Evolutionary conservation across 1,140 invertebrate genomes (phyloP).

Genomic region (Gryllus bimaculatus): DNA sequence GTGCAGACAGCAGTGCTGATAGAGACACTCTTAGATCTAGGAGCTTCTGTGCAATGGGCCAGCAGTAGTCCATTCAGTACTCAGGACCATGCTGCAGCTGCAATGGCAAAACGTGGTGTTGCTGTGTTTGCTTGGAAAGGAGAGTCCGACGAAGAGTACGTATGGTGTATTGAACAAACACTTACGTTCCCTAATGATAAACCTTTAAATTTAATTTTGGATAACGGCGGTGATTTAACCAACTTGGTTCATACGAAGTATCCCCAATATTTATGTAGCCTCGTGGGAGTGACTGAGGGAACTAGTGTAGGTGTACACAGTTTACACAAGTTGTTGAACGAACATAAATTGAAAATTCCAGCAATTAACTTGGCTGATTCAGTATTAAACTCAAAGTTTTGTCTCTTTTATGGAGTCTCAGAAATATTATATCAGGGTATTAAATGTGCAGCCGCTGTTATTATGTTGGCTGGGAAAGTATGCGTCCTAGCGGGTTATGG

Average conservation of each 20-base stretch:
- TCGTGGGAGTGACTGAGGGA: constrained; percentile 60
- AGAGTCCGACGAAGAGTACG: constrained; percentile 68
- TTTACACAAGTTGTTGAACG: constrained; percentile 55
- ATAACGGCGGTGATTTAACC: constrained; percentile 67
- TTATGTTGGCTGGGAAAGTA: constrained; percentile 64
- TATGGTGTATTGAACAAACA: constrained; percentile 67
- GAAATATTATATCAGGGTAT: constrained; percentile 64
- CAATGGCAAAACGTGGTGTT: constrained; percentile 56
- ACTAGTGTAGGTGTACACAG: constrained; percentile 68
- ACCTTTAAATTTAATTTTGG: constrained; percentile 66
- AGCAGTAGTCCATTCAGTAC: constrained; percentile 60
- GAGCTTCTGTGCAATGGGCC: constrained; percentile 58
- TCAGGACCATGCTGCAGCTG: constrained; percentile 61
- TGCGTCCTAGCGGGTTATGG: constrained; percentile 60
- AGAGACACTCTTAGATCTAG: constrained; percentile 56
- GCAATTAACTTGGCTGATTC: constrained; percentile 61
- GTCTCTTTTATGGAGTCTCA: constrained; percentile 64
- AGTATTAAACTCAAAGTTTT: constrained; percentile 65
- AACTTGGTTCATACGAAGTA: constrained; percentile 55
- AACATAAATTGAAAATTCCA: constrained; percentile 50
- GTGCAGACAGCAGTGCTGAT: constrained; percentile 66
- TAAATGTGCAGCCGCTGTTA: constrained; percentile 69
- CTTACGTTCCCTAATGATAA: constrained; percentile 35
- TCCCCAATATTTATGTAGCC: constrained; percentile 44
- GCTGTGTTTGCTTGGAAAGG: constrained; percentile 70